Percentiles rank a stretch among this genome's conserved stretches.
phyloP scores from a whole-genome alignment of 2,888 invertebrate genomes.

The Stenurella melanura region DNA sequence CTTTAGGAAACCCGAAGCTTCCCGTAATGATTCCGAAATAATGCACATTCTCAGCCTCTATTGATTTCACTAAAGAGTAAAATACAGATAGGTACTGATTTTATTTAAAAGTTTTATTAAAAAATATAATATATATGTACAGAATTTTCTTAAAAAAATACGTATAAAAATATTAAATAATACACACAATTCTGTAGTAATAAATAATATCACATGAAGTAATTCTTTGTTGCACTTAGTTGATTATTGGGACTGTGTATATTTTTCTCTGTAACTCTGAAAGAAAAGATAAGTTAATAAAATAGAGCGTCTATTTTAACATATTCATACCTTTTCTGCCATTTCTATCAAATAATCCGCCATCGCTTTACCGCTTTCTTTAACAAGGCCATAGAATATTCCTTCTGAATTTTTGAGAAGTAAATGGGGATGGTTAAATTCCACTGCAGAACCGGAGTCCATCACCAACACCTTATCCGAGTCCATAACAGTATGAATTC shows the following conservation, averaged over 20 bases:
- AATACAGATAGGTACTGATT: too few relatives aligned
- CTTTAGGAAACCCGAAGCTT: too few relatives aligned
- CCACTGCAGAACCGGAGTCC: conserved; percentile 79
- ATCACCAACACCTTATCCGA: conserved; percentile 83
- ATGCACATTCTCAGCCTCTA: too few relatives aligned
- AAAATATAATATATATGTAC: conserved; percentile 42
- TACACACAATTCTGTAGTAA: conserved; percentile 41
- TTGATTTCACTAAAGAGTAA: too few relatives aligned
- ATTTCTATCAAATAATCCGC: conserved; percentile 62
- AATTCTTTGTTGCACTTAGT: conserved; percentile 8
- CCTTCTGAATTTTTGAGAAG: conserved; percentile 76
- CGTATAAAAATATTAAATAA: conserved; percentile 43
- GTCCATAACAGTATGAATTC: conserved; percentile 91
- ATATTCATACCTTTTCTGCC: conserved; percentile 60
- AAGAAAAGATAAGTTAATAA: conserved; percentile 34
- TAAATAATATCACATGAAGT: conserved; percentile 43
- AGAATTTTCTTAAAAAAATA: conserved; percentile 39
- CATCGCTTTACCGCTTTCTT: conserved; percentile 77
- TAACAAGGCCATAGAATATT: conserved; percentile 77
- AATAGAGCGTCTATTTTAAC: too few relatives aligned
- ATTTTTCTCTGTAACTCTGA: conserved; percentile 46
- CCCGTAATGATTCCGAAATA: too few relatives aligned
- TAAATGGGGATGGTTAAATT: conserved; percentile 82
- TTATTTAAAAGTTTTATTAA: conserved; percentile 20
- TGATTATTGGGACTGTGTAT: conserved; percentile 24